A percentile compares a stretch with the other conserved stretches of the same genome.
Evolutionary conservation across 2,888 invertebrate genomes (phyloP).

Genomic region (Noctua fimbriata): DNA sequence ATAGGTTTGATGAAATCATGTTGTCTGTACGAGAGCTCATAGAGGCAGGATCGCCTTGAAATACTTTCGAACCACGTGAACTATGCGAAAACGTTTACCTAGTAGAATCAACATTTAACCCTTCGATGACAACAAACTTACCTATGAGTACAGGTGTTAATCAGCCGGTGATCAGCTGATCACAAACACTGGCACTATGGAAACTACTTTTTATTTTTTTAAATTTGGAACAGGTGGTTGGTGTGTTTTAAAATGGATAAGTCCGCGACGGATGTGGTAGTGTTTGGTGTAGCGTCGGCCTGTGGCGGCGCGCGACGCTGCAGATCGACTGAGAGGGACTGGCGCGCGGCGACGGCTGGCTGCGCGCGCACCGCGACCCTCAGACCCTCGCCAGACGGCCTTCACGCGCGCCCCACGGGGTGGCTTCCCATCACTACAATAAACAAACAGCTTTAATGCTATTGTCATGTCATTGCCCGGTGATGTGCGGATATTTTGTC

Average conservation of each 20-base stretch:
- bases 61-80: conserved; percentile 89
- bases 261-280: conserved; percentile 61
- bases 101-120: conserved; percentile 80
- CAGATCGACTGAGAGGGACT: conserved; percentile 84
- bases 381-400: conserved; percentile 73
- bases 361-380: conserved; percentile 81
- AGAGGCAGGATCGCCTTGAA: conserved; percentile 88
- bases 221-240: conserved; percentile 61
- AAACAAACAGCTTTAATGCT: conserved; percentile 46
- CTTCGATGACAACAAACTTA: conserved; percentile 74
- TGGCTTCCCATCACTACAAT: conserved; percentile 60
- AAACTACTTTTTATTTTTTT: conserved; percentile 50
- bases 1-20: conserved; percentile 67
- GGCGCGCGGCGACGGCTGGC: conserved; percentile 54
- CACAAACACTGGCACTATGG: conserved; percentile 64
- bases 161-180: conserved; percentile 59
- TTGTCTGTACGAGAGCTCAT: conserved; percentile 73
- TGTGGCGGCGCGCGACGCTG: conserved; percentile 81
- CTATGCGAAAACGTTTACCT: conserved; percentile 87
- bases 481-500: not conserved
- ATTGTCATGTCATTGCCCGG: conserved; percentile 21
- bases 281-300: conserved; percentile 72
- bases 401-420: conserved; percentile 69
- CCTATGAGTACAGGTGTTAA: conserved; percentile 74
- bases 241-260: conserved; percentile 63